phyloP scores from a whole-genome alignment of 2,888 invertebrate species.

The Scelioninae gen. 1 region DNA sequence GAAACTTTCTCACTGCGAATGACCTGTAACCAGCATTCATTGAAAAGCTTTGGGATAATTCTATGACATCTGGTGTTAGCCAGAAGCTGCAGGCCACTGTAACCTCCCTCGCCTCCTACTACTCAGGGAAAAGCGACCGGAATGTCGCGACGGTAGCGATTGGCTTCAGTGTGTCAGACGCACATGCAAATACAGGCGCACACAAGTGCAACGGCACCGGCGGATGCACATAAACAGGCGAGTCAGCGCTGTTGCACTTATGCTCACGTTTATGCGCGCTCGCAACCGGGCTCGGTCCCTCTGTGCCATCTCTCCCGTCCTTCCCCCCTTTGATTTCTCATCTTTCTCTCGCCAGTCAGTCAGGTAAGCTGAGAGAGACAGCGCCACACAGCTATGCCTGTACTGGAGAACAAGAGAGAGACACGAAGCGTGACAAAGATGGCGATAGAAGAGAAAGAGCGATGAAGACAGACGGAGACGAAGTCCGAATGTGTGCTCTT shows the following conservation, averaged over 20 bases:
- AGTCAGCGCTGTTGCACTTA: constrained; percentile 51
- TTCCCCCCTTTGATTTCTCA: constrained; percentile 31
- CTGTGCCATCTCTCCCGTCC: constrained; percentile 13
- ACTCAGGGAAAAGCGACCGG: constrained; percentile 3
- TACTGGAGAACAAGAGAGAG: constrained; percentile 27
- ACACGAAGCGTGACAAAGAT: constrained; percentile 20
- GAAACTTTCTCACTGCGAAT: no score
- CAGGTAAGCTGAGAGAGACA: constrained; percentile 51
- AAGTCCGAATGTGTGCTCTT: constrained; percentile 63
- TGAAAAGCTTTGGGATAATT: neutral
- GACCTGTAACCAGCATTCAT: no score
- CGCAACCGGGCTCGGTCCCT: constrained; percentile 49
- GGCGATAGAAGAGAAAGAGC: constrained; percentile 38
- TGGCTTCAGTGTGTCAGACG: constrained; percentile 58
- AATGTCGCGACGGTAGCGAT: constrained; percentile 38
- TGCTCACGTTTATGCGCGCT: constrained; percentile 65
- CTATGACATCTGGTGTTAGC: constrained; percentile 17
- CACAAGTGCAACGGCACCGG: constrained; percentile 63
- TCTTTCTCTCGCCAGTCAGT: constrained; percentile 62
- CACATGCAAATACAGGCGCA: constrained; percentile 41
- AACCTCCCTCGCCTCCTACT: neutral
- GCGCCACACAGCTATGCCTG: constrained; percentile 34
- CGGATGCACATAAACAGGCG: no score
- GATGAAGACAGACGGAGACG: constrained; percentile 47
- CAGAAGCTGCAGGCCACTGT: constrained; percentile 14